A percentile compares a stretch with the other conserved stretches of the same genome.
These are phyloP conservation scores for Bombus sibiricus DNA, from an alignment of 1,140 invertebrate genomes.

Conservation along the genomic window DNA sequence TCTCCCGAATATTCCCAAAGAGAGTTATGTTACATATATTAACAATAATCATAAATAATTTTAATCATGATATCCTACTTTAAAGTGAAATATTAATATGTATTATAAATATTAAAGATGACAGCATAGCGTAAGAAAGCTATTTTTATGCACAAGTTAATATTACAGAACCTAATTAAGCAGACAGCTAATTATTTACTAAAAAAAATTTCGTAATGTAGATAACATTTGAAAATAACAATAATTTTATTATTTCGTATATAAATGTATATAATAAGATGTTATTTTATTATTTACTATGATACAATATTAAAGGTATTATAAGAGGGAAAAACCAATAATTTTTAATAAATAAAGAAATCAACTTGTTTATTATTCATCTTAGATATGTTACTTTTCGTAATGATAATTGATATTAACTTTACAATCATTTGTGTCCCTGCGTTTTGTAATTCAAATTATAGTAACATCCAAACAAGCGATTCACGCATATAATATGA, in stretches of 20 bases:
- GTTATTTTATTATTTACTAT: background rate
- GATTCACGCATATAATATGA: constrained; percentile 21
- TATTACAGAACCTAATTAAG: no score
- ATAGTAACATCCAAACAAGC: constrained; percentile 15
- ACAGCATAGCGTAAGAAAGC: background rate
- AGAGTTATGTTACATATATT: background rate
- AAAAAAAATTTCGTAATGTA: background rate
- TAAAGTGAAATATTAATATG: background rate
- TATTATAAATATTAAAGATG: background rate
- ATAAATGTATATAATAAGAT: constrained; percentile 27
- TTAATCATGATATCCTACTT: background rate
- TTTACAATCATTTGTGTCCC: constrained; percentile 72
- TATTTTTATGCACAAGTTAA: no score
- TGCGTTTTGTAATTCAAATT: constrained; percentile 49
- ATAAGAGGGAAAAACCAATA: constrained; percentile 1
- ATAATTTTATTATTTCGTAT: constrained; percentile 18
- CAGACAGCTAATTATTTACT: background rate
- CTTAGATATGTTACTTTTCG: constrained; percentile 75
- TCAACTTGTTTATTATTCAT: constrained; percentile 75
- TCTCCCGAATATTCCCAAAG: background rate
- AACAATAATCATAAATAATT: no score
- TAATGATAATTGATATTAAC: constrained; percentile 72
- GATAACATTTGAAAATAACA: background rate
- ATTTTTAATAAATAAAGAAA: constrained; percentile 78
- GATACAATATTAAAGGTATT: constrained; percentile 25